Evolutionary conservation across 2,888 invertebrate species (phyloP), one percentile per base, ranked within the genome.

Genomic region (Atethmia centrago): DNA sequence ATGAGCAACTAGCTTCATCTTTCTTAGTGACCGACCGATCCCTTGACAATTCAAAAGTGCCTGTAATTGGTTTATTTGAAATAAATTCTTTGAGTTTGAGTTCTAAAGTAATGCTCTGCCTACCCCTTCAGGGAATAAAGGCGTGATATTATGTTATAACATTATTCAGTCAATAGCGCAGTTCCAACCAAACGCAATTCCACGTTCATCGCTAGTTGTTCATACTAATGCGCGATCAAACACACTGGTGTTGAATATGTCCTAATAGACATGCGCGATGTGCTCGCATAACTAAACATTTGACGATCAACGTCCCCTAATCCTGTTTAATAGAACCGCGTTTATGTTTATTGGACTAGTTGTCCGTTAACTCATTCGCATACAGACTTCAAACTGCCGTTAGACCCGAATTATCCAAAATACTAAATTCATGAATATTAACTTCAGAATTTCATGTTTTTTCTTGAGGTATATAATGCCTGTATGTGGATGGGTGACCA

Each of bases 251-350:
- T n/a, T 21, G 36, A 65, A 65, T 36, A 45, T 21, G 21, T 25
- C 28, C 72, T 49, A 77, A 77, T 59, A 76, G 40, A 62, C 63
- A 53, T 53, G 45, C 14, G 45, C 55, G 19, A 61, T 64, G 56
- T 14, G 40, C 56, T 77, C 47, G 40, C 65, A 66, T 62, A 40
- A 5, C 63, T 40, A 73, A 77, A 73, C 51, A 73, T 77, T 62
- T 62, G 61, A 53, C 73, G 49, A 73, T 76, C 56, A 71, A 45
- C 55, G 62, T 45, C 3, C 53, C 28, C n/a, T 77, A 77, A 77
- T 73, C 73, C 36, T 10, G 65, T 77, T 73, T n/a, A 62, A 62
- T 66, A 56, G 55, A 56, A 77, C n/a, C 14, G 25, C 14, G 49
- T 51, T 72, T 51, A 55, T 62, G 42, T 59, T 40, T 51, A 56